phyloP scores from a whole-genome alignment of 1,140 invertebrate species.

The Eriocheir sinensis region DNA sequence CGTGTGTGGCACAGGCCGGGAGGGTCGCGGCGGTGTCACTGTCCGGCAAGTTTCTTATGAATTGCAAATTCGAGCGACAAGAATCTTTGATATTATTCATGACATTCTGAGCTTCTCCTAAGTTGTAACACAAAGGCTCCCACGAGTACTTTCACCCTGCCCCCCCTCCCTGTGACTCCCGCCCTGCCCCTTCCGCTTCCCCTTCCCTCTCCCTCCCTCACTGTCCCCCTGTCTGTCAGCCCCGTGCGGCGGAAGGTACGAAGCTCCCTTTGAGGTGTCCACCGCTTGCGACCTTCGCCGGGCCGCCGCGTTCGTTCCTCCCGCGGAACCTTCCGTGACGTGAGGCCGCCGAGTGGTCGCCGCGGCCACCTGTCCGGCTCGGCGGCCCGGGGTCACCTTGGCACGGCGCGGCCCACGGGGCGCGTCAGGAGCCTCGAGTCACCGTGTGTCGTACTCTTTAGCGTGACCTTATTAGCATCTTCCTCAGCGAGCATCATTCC shows the following conservation, averaged over 20 bases:
- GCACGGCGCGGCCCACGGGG: background rate
- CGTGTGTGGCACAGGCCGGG: background rate
- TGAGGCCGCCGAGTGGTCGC: background rate
- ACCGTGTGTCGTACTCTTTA: too few species aligned
- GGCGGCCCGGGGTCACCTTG: background rate
- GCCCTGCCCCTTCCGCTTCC: background rate
- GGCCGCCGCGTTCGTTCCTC: background rate
- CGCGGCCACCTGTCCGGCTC: background rate
- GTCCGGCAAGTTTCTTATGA: background rate
- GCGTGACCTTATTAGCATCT: too few species aligned
- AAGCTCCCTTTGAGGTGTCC: too few species aligned
- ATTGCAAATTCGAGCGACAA: constrained; percentile 14
- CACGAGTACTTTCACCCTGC: background rate
- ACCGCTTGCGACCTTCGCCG: background rate
- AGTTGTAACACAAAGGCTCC: constrained; percentile 19
- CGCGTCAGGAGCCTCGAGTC: background rate
- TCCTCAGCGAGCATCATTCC: too few species aligned
- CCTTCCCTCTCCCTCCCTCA: too few species aligned
- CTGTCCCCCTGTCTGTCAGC: too few species aligned
- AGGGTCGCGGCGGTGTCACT: background rate
- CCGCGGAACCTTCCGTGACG: background rate
- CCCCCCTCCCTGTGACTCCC: background rate
- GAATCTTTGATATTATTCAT: constrained; percentile 26
- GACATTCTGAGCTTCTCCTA: background rate
- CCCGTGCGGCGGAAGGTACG: too few species aligned